phyloP scores from a whole-genome alignment of 2,113 vertebrate species.

The Desmodus rotundus region DNA sequence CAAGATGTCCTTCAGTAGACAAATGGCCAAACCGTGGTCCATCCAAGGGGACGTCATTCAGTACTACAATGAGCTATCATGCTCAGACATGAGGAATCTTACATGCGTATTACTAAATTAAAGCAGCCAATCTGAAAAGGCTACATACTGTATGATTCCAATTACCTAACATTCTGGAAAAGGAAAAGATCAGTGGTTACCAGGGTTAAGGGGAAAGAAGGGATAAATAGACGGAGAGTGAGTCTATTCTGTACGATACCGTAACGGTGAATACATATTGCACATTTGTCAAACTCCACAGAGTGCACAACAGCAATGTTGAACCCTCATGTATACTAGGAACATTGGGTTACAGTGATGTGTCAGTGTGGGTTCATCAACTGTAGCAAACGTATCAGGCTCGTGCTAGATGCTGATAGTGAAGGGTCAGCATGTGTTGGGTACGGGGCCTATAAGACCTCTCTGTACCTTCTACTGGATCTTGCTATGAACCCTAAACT shows the following conservation, averaged over 20 bases:
- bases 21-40: not conserved
- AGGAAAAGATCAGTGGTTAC: not conserved
- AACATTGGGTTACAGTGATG: not conserved
- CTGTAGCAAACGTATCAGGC: rapidly evolving
- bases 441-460: rapidly evolving
- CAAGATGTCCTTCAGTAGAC: not conserved
- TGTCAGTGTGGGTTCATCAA: not conserved
- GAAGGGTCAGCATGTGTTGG: rapidly evolving
- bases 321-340: rapidly evolving
- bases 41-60: not conserved
- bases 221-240: not conserved
- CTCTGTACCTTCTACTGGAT: not conserved
- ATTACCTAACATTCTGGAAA: not conserved
- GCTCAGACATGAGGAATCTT: not conserved
- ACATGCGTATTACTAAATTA: not conserved
- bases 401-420: rapidly evolving
- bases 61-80: not conserved
- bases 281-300: not conserved
- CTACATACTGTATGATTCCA: not conserved
- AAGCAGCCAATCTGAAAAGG: not conserved
- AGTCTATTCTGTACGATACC: not conserved
- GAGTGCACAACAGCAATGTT: not conserved
- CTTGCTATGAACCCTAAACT: not conserved
- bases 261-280: too few species aligned
- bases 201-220: not conserved